Base-by-base conservation (phyloP, 2,888 invertebrate species). In the Synanthedon vespiformis region DNA sequence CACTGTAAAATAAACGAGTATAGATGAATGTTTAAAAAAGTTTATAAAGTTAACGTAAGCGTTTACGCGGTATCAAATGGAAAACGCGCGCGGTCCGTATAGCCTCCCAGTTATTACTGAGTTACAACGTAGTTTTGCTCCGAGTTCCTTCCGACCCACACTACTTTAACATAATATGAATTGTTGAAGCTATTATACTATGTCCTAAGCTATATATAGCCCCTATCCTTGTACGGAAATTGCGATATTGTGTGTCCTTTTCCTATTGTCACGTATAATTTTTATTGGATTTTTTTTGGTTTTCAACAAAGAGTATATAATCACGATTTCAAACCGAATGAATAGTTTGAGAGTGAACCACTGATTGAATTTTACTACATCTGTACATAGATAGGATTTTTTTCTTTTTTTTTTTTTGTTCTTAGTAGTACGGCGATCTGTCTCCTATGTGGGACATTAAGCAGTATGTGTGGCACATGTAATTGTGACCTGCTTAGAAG, bases 81-180 rank as follows among this genome's bases (percentile, higher is more conserved):
- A 58, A 67, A 71, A 77, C 71, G 76, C 85, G 84, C 78, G 83
- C 80, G 65, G 73, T 71, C 75, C 66, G 65, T 65, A 50, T 75
- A 72, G 67, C 71, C 72, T 77, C 78, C 53, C 71, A 63, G 67
- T 77, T 72, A 67, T 72, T 76, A 85, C 85, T 85, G 81, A 64
- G 34, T 50, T 34, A 61, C 53, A 65, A 49, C 68, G 70, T 70
- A 68, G 65, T 68, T 72, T 34, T 61, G 70, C 66, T 60, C 58
- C 64, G 67, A 68, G 67, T 72, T 72, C 67, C 59, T 55, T 51
- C 60, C 11, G 59, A 60, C 68, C 64, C 34, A 34, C 34, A 34
- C 34, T 34, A 34, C 8, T 2, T 6, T 34, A 6, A 34, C 2
- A 2, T 34, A 34, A 10, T 34, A 34, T 10, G 10, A 34, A 34